Percentiles rank a stretch among this genome's conserved stretches.
These are phyloP conservation scores for Chelonoidis abingdonii DNA, from an alignment of 2,113 vertebrate species.

Conservation along the genomic window DNA sequence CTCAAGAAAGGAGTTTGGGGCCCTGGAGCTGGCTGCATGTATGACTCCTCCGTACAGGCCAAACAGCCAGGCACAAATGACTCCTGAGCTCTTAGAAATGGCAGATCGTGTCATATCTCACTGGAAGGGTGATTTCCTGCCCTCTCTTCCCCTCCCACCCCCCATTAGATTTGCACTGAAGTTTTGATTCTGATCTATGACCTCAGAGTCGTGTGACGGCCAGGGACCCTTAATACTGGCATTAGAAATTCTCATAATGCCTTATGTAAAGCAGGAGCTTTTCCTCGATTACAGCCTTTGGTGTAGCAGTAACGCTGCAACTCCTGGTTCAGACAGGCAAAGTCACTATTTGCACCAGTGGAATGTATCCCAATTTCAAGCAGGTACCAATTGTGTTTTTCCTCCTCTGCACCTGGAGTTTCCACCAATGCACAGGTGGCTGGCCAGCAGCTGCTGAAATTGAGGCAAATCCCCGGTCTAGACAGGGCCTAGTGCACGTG, in stretches of 20 bases:
- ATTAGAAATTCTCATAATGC: fast-evolving
- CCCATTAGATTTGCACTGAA: neutral
- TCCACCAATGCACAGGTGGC: fast-evolving
- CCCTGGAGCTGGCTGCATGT: slow-evolving; percentile 5
- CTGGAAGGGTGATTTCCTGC: neutral
- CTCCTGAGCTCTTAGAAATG: neutral
- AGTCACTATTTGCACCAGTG: neutral
- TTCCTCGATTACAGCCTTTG: fast-evolving
- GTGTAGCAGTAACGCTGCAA: fast-evolving
- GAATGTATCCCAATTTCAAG: neutral
- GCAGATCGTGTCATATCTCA: neutral
- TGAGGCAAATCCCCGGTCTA: neutral
- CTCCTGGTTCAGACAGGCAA: neutral
- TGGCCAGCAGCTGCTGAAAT: fast-evolving
- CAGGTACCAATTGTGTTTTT: neutral
- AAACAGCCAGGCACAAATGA: slow-evolving; percentile 60
- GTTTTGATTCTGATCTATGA: neutral
- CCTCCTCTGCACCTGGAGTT: neutral
- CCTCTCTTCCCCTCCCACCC: fast-evolving
- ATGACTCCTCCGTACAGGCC: slow-evolving; percentile 20
- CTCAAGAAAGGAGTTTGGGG: neutral
- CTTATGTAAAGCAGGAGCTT: neutral
- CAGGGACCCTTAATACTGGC: neutral
- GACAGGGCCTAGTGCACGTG: neutral
- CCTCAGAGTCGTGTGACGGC: neutral